Conservation (phyloP, 2,113 vertebrate species). For the Chlorodrepanis virens region DNA sequence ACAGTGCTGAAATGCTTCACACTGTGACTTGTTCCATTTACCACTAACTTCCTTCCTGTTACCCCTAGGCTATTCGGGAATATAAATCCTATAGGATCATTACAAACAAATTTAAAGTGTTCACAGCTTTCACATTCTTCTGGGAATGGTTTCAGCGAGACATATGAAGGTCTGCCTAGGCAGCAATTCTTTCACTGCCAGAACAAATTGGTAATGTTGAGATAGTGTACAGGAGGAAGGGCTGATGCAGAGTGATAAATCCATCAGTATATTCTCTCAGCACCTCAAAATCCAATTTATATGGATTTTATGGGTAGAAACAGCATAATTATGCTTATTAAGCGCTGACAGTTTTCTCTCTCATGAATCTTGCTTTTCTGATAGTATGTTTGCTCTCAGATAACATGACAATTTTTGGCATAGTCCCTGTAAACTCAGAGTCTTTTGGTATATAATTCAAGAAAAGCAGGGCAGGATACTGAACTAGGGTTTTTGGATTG, state of each 20-base stretch:
- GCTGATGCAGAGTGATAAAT: neutral
- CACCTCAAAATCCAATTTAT: neutral
- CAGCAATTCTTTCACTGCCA: neutral
- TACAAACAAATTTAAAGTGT: neutral
- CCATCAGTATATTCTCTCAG: neutral
- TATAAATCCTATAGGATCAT: neutral
- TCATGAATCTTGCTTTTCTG: neutral
- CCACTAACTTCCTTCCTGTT: neutral
- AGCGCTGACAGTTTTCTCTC: neutral
- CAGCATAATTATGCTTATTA: neutral
- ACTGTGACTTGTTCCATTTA: constrained; percentile 49
- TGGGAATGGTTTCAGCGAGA: neutral
- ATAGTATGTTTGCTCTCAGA: neutral
- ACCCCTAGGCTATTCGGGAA: neutral
- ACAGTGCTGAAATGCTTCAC: constrained; percentile 2
- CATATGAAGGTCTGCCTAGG: neutral
- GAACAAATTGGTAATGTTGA: neutral
- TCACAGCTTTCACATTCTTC: neutral
- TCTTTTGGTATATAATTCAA: neutral
- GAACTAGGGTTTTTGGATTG: neutral
- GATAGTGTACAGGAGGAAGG: neutral
- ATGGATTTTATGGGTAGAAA: neutral
- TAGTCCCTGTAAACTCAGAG: neutral
- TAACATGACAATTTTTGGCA: neutral
- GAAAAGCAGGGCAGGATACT: neutral